A percentile compares a stretch with the other conserved stretches of the same genome.
Evolutionary conservation across 2,113 vertebrate genomes (phyloP).

Genomic region (Lichenostomus cassidix): DNA sequence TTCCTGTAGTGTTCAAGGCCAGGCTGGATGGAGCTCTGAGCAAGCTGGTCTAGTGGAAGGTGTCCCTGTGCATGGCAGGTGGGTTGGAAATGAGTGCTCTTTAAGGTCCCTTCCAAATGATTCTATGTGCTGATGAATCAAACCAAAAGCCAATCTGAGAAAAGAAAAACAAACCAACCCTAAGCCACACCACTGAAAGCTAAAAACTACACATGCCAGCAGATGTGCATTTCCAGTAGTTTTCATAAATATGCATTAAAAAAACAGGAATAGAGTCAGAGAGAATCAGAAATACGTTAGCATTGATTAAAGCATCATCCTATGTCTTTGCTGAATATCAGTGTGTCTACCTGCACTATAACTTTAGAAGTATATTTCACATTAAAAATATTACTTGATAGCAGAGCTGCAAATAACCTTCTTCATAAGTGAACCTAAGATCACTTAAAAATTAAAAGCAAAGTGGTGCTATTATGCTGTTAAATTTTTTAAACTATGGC

Average conservation of each 20-base stretch:
- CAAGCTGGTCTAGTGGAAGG: background rate
- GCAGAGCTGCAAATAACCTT: background rate
- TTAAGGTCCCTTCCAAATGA: background rate
- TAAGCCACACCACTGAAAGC: background rate
- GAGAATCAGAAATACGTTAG: background rate
- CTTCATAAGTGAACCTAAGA: background rate
- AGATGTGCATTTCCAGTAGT: background rate
- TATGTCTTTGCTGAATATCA: background rate
- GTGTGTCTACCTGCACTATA: background rate
- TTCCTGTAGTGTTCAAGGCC: background rate
- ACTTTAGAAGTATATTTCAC: background rate
- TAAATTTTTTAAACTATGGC: background rate
- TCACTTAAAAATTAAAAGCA: background rate
- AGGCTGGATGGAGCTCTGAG: background rate
- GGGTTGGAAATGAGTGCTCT: background rate
- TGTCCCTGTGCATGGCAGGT: background rate
- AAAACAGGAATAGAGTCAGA: background rate
- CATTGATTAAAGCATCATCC: background rate
- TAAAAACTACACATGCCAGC: background rate
- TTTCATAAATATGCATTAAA: background rate
- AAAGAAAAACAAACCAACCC: background rate
- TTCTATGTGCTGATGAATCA: background rate
- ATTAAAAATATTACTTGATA: background rate
- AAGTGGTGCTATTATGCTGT: background rate
- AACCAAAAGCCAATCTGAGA: background rate